These are phyloP conservation scores for Salarias fasciatus DNA, from an alignment of 2,797 vertebrate species.

Conservation along the genomic window DNA sequence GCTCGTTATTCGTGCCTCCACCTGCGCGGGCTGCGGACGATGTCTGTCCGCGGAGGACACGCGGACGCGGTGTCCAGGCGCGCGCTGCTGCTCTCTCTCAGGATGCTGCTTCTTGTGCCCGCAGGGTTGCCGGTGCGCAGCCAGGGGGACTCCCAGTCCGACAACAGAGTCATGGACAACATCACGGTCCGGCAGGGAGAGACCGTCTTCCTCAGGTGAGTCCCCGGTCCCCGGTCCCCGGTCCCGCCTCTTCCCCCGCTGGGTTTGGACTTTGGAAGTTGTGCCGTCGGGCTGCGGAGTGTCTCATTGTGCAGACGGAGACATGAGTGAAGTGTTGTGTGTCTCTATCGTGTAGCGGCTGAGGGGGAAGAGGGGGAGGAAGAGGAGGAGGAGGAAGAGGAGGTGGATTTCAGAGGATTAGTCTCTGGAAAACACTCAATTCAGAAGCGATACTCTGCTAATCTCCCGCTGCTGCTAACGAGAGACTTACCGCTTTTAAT, in stretches of 20 bases:
- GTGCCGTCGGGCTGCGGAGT: constrained; percentile 7
- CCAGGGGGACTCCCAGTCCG: constrained; percentile 89
- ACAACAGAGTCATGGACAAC: constrained; percentile 98
- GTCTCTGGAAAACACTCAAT: constrained; percentile 52
- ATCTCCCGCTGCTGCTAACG: constrained; percentile 66
- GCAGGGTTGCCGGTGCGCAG: constrained; percentile 96
- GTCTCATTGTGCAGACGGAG: background rate
- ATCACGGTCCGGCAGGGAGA: constrained; percentile 96
- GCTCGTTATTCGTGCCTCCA: background rate
- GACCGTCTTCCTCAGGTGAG: constrained; percentile 95
- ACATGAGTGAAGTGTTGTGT: constrained; percentile 32
- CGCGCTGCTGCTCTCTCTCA: constrained; percentile 89
- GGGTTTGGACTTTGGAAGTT: constrained; percentile 17
- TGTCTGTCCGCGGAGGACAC: constrained; percentile 88
- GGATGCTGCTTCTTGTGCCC: constrained; percentile 96
- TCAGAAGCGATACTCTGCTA: constrained; percentile 55
- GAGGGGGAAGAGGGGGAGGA: background rate
- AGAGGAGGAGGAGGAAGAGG: no score
- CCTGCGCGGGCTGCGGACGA: constrained; percentile 60
- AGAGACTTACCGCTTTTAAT: constrained; percentile 51
- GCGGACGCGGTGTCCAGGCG: constrained; percentile 87
- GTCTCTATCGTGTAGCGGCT: constrained; percentile 36
- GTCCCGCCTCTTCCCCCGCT: background rate
- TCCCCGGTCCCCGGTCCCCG: background rate
- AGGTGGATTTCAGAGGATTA: constrained; percentile 65